Evolutionary conservation across 2,888 invertebrate species (phyloP), one percentile per base, ranked within the genome.

Genomic region (Craniophora ligustri): DNA sequence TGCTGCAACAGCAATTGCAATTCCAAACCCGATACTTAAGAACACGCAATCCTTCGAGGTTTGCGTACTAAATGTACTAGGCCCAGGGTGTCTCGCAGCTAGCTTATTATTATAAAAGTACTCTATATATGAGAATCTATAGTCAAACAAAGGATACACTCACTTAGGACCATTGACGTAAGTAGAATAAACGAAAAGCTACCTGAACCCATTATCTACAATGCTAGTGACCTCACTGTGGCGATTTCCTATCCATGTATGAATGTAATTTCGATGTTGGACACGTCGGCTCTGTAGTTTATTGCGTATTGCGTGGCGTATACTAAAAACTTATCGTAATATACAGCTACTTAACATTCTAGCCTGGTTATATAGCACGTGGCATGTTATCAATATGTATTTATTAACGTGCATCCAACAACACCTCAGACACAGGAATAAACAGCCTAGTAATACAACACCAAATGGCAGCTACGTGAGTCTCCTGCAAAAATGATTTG

Each of bases 321-420:
- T 70, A 63, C 71, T 71, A 73, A 72, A 62, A 66, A 66, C 45
- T 61, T 74, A 75, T 65, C 67, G 69, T 63, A 62, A 59, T 57
- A 51, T 59, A 49, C 28, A 40, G 44, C 62, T 65, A 57, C 61
- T 81, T 75, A 67, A 59, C 32, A 76, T 76, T 73, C 65, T 55
- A 51, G 49, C 32, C 45, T 8, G 56, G 58, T 66, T 61, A 51
- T 61, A 21, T 47, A 42, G 65, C 67, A 69, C 64, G 71, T 78
- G 63, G 57, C 61, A 51, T 69, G 69, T 66, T 76, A 81, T 77
- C 76, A 75, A 72, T 79, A 81, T 77, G 75, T 72, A 79, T 76
- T 70, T 60, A 59, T 63, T 59, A 46, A 72, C 59, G 57, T 67
- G 57, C 38, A 40, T 47, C 19, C 50, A 49, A 47, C 63, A 42